Evolutionary conservation across 2,113 vertebrate species (phyloP).

Genomic region (Cyprinodon tularosa): DNA sequence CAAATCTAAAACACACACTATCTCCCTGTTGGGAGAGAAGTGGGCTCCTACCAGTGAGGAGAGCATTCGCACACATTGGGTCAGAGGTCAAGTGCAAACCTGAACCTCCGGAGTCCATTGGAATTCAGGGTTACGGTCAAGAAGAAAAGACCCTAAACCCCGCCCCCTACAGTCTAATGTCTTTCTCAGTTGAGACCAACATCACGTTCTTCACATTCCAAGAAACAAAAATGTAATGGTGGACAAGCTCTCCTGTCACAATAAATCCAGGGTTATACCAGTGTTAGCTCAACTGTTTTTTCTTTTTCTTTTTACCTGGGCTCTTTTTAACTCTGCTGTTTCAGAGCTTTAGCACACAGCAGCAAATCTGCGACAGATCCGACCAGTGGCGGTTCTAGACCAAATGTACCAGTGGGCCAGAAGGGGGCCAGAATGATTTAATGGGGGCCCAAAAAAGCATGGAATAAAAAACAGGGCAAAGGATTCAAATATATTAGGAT

Average conservation of each 20-base stretch:
- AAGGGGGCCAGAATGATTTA: no score
- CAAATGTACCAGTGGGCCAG: no score
- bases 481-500: no score
- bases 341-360: slow-evolving; percentile 22
- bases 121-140: slow-evolving; percentile 9
- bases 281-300: no score
- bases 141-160: neutral
- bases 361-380: neutral
- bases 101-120: neutral
- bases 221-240: neutral
- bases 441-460: no score
- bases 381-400: no score
- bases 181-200: neutral
- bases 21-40: neutral
- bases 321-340: slow-evolving; percentile 6
- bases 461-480: no score
- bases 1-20: neutral
- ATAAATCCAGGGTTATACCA: no score
- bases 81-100: slow-evolving; percentile 17
- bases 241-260: neutral
- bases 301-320: no score
- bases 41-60: neutral
- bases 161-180: slow-evolving; percentile 4
- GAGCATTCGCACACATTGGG: neutral
- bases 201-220: neutral